Evolutionary conservation across 2,797 vertebrate species (phyloP).

Genomic region (Melanotaenia trifasciata): DNA sequence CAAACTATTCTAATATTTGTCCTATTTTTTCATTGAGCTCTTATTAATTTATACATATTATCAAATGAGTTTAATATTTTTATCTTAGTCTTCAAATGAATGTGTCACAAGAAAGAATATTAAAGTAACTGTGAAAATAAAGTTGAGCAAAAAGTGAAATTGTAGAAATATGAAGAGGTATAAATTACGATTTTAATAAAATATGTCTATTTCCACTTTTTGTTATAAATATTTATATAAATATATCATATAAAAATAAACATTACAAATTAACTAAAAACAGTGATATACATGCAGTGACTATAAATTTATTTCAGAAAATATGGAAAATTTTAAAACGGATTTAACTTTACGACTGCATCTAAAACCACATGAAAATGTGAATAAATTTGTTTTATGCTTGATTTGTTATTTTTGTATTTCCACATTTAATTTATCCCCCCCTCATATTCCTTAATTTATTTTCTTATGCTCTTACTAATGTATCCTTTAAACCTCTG

Average conservation of each 20-base stretch:
- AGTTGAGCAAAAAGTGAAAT: neutral
- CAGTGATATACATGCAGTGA: neutral
- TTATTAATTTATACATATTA: constrained; percentile 9
- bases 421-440: too few species aligned
- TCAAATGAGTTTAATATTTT: neutral
- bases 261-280: neutral
- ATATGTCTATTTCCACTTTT: neutral
- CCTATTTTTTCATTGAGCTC: neutral
- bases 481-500: too few species aligned
- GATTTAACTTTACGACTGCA: neutral
- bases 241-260: neutral
- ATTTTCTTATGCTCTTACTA: neutral
- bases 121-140: neutral
- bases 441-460: neutral
- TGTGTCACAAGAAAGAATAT: neutral
- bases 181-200: too few species aligned
- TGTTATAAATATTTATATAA: neutral
- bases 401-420: neutral
- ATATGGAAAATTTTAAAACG: neutral
- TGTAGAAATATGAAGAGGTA: too few species aligned
- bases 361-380: neutral
- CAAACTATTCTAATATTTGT: neutral
- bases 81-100: constrained; percentile 2
- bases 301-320: neutral
- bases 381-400: neutral